Conservation (phyloP, 2,797 vertebrate genomes). For the Apogon talboti region DNA sequence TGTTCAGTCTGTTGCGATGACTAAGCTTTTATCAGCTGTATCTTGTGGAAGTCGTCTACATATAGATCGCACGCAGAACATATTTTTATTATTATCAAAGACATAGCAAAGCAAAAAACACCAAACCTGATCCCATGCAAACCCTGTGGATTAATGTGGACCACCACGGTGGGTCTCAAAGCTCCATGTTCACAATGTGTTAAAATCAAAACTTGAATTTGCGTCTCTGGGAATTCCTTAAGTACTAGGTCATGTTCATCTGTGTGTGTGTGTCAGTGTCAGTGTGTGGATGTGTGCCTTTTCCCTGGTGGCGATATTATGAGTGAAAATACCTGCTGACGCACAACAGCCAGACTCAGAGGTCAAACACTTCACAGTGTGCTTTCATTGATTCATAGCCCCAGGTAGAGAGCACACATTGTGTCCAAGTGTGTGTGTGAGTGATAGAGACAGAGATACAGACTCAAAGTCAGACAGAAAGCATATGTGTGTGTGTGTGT, state of each 20-base stretch:
- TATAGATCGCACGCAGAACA: background rate
- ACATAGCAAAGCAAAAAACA: background rate
- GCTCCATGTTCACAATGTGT: background rate
- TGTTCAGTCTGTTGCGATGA: background rate
- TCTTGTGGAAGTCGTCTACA: background rate
- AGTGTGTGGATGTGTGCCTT: conserved; percentile 18
- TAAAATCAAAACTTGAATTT: background rate
- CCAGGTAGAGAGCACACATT: conserved; percentile 58
- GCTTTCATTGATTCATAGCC: conserved; percentile 76
- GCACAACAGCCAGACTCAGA: conserved; percentile 69
- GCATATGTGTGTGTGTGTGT: conserved; percentile 48
- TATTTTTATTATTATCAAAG: background rate
- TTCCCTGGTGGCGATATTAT: conserved; percentile 73
- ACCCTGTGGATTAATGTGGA: background rate
- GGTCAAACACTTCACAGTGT: conserved; percentile 71
- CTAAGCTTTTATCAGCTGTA: background rate
- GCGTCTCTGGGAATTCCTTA: conserved; percentile 20
- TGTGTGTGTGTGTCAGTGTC: conserved; percentile 41
- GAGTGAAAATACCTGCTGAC: conserved; percentile 80
- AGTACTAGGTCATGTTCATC: conserved; percentile 57
- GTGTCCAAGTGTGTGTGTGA: conserved; percentile 30
- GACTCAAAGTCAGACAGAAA: conserved; percentile 48
- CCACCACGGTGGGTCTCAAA: too few relatives aligned
- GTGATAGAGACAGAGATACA: conserved; percentile 17
- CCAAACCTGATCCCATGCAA: background rate